Conservation (phyloP, 2,797 vertebrate species). For the Apogon talboti region DNA sequence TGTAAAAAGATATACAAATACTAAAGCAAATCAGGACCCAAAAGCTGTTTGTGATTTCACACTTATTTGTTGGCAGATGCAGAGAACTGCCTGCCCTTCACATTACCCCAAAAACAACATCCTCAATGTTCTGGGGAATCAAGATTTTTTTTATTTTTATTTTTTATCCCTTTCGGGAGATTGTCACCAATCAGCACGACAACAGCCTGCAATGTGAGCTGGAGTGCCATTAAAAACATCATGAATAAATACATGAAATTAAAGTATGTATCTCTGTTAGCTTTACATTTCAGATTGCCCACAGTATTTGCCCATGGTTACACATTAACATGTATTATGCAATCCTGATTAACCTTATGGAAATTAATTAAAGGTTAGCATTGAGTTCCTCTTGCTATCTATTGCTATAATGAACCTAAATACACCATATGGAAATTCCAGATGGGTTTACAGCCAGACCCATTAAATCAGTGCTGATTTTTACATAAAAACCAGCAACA, state of each 20-base stretch:
- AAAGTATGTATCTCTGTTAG: neutral
- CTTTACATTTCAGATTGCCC: neutral
- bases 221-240: neutral
- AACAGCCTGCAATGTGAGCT: neutral
- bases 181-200: slow-evolving; percentile 1
- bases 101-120: slow-evolving; percentile 18
- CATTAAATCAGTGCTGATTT: slow-evolving; percentile 2
- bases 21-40: slow-evolving; percentile 31
- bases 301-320: neutral
- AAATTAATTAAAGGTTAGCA: neutral
- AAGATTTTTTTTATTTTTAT: neutral
- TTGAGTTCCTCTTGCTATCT: neutral
- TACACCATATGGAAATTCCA: neutral
- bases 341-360: no score
- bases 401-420: neutral
- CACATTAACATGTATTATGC: neutral
- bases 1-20: slow-evolving; percentile 23
- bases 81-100: slow-evolving; percentile 36
- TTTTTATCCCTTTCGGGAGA: neutral
- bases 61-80: slow-evolving; percentile 29
- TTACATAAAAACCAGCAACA: neutral
- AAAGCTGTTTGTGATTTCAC: slow-evolving; percentile 30
- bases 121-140: slow-evolving; percentile 5
- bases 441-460: no score
- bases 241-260: slow-evolving; percentile 14